Base-by-base conservation (phyloP, 2,113 vertebrate species). In the Syngnathus scovelli region DNA sequence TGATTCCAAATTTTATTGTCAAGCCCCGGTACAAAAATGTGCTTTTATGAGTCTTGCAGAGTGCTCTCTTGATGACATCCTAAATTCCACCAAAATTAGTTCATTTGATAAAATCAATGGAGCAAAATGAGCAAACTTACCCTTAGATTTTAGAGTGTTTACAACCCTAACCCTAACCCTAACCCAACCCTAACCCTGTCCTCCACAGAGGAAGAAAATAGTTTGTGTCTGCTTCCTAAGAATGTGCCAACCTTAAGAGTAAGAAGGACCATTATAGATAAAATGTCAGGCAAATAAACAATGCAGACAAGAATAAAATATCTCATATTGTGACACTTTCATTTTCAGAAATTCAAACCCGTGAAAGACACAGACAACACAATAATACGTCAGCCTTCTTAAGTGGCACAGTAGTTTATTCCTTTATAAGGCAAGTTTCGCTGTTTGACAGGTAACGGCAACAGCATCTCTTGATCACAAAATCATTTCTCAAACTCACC, bases 221-320 rank as follows among this genome's bases (percentile, higher is more conserved):
- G 71, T 64, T 74, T 36, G 67, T 41, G 18, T 68, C 70, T 72
- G 61, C 69, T 75, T 78, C 78, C 73, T 68, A 73, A 67, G 52
- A 72, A 79, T 78, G 67, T 79, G 76, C 61, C 70, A 77, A 56
- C 74, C 64, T 58, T 13, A 59, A 77, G 70, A 83, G 80, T 80
- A 74, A 83, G 68, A 69, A 52, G 67, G 72, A 78, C 61, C 70
- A 72, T 71, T 63, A 68, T 61, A 80, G 75, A 80, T 71, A 75
- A 83, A 86, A 84, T 83, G 76, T 79, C 77, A 81, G 64, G 66
- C 61, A 67, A 72, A 82, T 74, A 82, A 9, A 19, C 15, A 61
- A 44, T 15, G 81, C 68, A 77, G 72, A 74, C 59, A 60, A 80
- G 78, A 66, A 81, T 7, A 62, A 8, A 72, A 67, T 49, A 71